Evolutionary conservation across 1,140 invertebrate genomes (phyloP).

Genomic region (Zaprionus inermis): DNA sequence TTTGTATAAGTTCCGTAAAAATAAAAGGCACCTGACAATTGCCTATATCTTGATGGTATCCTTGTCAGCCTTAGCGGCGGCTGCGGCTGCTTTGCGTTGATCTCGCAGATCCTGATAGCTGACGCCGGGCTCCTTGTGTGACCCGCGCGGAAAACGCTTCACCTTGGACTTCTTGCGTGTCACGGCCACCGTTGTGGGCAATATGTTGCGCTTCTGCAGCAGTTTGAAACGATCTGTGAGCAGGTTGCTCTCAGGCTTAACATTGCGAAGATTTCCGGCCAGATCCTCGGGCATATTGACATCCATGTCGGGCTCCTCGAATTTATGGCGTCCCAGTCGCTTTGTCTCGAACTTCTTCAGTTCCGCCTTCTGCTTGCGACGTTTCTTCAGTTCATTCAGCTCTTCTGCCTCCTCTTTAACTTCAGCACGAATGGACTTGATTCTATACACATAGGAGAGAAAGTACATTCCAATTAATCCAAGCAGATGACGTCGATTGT

Average conservation of each 20-base stretch:
- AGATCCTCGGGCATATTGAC: slow-evolving; percentile 89
- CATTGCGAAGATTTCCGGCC: slow-evolving; percentile 87
- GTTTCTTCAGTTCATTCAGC: slow-evolving; percentile 83
- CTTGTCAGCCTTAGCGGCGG: slow-evolving; percentile 40
- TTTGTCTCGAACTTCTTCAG: slow-evolving; percentile 78
- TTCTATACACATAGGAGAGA: no score
- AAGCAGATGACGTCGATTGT: background rate
- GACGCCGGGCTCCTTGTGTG: slow-evolving; percentile 77
- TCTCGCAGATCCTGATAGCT: slow-evolving; percentile 75
- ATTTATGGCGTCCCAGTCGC: slow-evolving; percentile 85
- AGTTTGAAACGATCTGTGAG: slow-evolving; percentile 91
- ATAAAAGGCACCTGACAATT: slow-evolving; percentile 32
- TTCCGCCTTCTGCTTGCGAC: slow-evolving; percentile 85
- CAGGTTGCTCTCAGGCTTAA: slow-evolving; percentile 88
- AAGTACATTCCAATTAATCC: background rate
- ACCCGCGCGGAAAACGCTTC: slow-evolving; percentile 70
- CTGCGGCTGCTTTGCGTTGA: slow-evolving; percentile 52
- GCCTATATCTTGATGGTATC: slow-evolving; percentile 65
- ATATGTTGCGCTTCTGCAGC: slow-evolving; percentile 91
- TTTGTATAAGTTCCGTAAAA: slow-evolving; percentile 41
- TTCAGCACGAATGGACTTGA: slow-evolving; percentile 85
- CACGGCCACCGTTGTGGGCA: slow-evolving; percentile 86
- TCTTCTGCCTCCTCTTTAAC: slow-evolving; percentile 85
- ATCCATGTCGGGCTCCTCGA: slow-evolving; percentile 85
- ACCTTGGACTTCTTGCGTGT: slow-evolving; percentile 70